phyloP scores from a whole-genome alignment of 2,797 vertebrate genomes.

The Malacoraja senta region DNA sequence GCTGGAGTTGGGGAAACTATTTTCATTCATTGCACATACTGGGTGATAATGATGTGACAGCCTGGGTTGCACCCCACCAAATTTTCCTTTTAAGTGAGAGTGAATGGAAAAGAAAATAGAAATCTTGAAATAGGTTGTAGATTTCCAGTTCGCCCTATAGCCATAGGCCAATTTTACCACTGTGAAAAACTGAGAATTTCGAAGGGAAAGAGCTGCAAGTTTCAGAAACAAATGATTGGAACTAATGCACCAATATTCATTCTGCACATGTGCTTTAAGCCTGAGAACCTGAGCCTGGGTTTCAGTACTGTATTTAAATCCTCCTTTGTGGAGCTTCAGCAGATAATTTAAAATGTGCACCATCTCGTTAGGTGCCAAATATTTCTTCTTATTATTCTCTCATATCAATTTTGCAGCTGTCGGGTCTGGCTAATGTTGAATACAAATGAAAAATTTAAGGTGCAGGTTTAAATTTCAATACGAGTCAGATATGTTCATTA shows the following conservation, averaged over 20 bases:
- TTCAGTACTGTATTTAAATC: background rate
- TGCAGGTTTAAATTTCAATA: constrained; percentile 12
- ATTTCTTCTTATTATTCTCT: constrained; percentile 18
- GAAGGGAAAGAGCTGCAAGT: background rate
- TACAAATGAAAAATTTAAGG: constrained; percentile 28
- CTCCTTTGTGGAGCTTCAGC: background rate
- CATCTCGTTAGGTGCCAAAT: background rate
- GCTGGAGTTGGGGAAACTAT: background rate
- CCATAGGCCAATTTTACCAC: background rate
- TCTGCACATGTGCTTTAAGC: background rate
- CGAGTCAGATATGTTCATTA: background rate
- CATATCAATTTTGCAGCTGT: constrained; percentile 33
- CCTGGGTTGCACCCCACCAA: background rate
- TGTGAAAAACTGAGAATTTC: background rate
- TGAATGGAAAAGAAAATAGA: background rate
- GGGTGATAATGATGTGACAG: background rate
- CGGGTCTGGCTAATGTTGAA: constrained; percentile 6
- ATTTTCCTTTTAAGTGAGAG: background rate
- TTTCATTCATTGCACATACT: background rate
- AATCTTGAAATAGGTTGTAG: background rate
- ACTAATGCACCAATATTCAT: constrained; percentile 15
- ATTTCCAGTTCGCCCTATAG: background rate
- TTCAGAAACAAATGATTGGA: background rate
- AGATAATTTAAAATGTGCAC: constrained; percentile 15
- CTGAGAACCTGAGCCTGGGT: background rate